Percentiles rank a stretch among this genome's conserved stretches.
Conservation (phyloP, 2,797 vertebrate species). For the Meriones psammophilus region DNA sequence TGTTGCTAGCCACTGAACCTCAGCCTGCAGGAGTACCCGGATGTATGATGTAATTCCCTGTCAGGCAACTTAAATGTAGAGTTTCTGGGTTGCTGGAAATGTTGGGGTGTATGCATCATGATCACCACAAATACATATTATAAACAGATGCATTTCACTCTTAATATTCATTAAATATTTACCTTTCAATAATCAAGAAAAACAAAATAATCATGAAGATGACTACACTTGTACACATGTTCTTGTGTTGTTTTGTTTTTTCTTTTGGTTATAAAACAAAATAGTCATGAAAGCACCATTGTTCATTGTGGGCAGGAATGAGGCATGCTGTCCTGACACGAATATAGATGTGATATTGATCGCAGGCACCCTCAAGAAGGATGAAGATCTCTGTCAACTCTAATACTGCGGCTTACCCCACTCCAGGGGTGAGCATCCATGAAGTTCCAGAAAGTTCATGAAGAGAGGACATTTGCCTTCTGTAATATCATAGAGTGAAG, state of each 20-base stretch:
- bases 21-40: not conserved
- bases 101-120: rapidly evolving
- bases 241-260: not conserved
- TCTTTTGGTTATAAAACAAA: not conserved
- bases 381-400: not conserved
- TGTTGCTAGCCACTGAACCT: not conserved
- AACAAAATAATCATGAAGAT: not conserved
- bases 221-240: not conserved
- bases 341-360: not conserved
- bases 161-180: not conserved
- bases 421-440: not conserved
- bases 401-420: not conserved
- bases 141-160: not conserved
- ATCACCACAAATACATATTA: rapidly evolving
- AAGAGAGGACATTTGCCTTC: not conserved
- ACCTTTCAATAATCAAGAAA: not conserved
- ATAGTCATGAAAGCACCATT: not conserved
- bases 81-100: not conserved
- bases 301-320: not conserved
- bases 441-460: not conserved
- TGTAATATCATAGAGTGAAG: not conserved
- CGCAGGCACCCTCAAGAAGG: not conserved
- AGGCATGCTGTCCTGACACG: not conserved
- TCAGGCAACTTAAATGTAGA: not conserved
- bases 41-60: rapidly evolving